Percentiles rank a stretch among this genome's conserved stretches.
These are phyloP conservation scores for Shargacucullia verbasci DNA, from an alignment of 2,888 invertebrate genomes.

Conservation along the genomic window DNA sequence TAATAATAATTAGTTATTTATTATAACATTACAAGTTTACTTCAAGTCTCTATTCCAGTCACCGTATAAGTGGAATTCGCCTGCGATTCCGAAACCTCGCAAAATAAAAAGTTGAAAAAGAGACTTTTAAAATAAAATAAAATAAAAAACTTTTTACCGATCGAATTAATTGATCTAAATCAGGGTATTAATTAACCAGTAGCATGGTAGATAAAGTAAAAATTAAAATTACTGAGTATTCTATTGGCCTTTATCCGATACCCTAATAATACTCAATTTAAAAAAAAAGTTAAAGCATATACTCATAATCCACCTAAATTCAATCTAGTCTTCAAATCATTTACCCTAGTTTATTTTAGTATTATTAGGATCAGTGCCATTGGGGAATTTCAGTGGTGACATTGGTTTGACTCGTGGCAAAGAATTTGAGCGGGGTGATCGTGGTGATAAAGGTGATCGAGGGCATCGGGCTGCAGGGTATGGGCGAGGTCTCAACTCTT, in stretches of 20 bases:
- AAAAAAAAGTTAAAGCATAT: slow-evolving; percentile 1
- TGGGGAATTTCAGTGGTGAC: slow-evolving; percentile 75
- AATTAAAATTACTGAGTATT: slow-evolving; percentile 6
- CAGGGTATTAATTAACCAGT: background rate
- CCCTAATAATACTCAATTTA: slow-evolving; percentile 4
- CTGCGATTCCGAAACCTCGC: slow-evolving; percentile 45
- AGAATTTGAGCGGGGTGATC: slow-evolving; percentile 73
- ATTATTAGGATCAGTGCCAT: slow-evolving; percentile 48
- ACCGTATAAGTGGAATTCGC: slow-evolving; percentile 44
- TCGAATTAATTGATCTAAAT: background rate
- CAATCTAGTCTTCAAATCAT: slow-evolving; percentile 23
- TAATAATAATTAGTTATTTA: slow-evolving; percentile 9
- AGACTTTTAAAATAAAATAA: slow-evolving; percentile 11
- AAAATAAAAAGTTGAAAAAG: slow-evolving; percentile 11
- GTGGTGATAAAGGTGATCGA: slow-evolving; percentile 62
- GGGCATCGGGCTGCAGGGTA: slow-evolving; percentile 64
- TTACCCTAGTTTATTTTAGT: slow-evolving; percentile 32
- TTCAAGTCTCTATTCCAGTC: slow-evolving; percentile 4
- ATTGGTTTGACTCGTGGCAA: slow-evolving; percentile 69
- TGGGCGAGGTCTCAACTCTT: slow-evolving; percentile 78
- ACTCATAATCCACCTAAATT: slow-evolving; percentile 4
- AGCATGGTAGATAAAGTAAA: background rate
- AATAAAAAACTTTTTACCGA: slow-evolving; percentile 1
- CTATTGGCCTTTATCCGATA: background rate
- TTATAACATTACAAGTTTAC: background rate